Evolutionary conservation across 2,797 vertebrate species (phyloP), one percentile per base, ranked within the genome.

Genomic region (Myotis myotis): DNA sequence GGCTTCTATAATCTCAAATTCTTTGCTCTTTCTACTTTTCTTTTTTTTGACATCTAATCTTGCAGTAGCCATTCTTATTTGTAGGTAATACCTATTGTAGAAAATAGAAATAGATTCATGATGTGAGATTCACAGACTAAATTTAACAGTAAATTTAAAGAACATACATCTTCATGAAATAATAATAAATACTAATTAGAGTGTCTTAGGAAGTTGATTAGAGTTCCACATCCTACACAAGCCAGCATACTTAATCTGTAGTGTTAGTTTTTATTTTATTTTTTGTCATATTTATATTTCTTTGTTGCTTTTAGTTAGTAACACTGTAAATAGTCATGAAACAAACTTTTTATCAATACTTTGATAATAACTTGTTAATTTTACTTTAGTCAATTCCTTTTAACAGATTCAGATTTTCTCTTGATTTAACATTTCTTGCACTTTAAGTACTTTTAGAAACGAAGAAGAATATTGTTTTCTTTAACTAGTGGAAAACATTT

Each of bases 161-260:
- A 88, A 84, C 25, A 71, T 53, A 86, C 93, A 89, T 87, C n/a
- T 47, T 95, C n/a, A 79, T 23, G 4, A 87, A 74, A 53, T 86
- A 84, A 70, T 68, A 53, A 55, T 79, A 80, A 93, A 49, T 60
- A 66, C 22, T 89, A 93, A 87, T 95, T 79, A 75, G 38, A 88
- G 9, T 83, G 22, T 90, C 17, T 94, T 68, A 60, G 57, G 47
- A 86, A 94, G n/a, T 41, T 84, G 49, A 71, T 83, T 51, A 88
- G 57, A 68, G n/a, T 76, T 75, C 8, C 11, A 51, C 15, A 66
- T 51, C 9, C 20, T 89, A 30, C 28, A 38, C 4, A 33, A 76
- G 8, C 30, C 36, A 66, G 66, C 62, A 36, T 51, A 28, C 28
- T 30, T 78, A 87, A 62, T 82, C n/a, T 74, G 15, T n/a, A 41